Base-by-base conservation (phyloP, 2,888 invertebrate genomes). In the Dasypolia templi region DNA sequence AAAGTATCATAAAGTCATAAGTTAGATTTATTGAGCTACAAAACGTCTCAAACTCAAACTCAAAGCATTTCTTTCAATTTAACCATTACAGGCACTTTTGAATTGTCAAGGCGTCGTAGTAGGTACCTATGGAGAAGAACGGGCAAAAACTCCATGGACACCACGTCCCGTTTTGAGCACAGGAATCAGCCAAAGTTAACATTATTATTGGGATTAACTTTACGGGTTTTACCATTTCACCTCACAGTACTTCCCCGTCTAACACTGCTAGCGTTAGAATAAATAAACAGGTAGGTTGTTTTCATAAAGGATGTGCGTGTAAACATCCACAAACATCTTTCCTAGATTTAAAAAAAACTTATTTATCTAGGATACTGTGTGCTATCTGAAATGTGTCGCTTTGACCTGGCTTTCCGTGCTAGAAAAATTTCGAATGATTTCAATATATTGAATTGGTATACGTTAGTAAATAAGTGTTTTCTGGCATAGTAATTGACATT, bases 341-440 rank as follows among this genome's bases (percentile, higher is more conserved):
- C 58, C 51, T 73, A 76, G 56, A 86, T 77, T 79, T 81, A 78
- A 75, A 78, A 53, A 26, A 35, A 70, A 64, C 19, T 79, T 86
- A 83, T 86, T 86, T 86, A 75, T 75, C 86, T 80, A 84, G 86
- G 85, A 70, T 71, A 51, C 39, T 78, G 71, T 86, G 86, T 86
- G 69, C 67, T 72, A 53, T 53, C 42, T 79, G 74, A 77, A 86
- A 86, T 74, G 75, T 82, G 76, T 81, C 74, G 74, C 78, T 39
- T 72, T 77, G 78, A 66, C 62, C 74, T 78, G 59, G 22, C 58
- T 75, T 81, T 76, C 32, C 42, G 14, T 59, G 62, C 63, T 67
- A 29, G 56, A 62, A 51, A 74, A 62, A 81, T 75, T 75, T 42
- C n/a, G 39, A 81, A 72, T 67, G 66, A 70, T 67, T 53, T 72